A percentile compares a stretch with the other conserved stretches of the same genome.
Conservation (phyloP, 2,113 vertebrate species). For the Leptobrachium ailaonicum region DNA sequence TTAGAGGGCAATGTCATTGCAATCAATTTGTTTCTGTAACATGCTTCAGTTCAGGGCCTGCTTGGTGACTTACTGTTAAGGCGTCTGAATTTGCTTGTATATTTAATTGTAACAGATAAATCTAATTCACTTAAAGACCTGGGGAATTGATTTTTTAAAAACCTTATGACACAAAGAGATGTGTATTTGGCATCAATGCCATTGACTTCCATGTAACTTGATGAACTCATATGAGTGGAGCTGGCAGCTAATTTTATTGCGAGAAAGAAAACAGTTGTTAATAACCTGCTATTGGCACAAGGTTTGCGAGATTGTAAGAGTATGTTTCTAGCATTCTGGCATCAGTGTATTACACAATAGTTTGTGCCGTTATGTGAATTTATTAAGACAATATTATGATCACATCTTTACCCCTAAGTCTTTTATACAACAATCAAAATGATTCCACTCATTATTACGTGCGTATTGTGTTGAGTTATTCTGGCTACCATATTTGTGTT, state of each 20-base stretch:
- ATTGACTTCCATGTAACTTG: constrained; percentile 41
- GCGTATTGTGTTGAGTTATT: no score
- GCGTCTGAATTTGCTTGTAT: constrained; percentile 46
- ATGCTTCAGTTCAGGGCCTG: constrained; percentile 34
- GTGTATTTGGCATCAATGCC: constrained; percentile 42
- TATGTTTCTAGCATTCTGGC: constrained; percentile 10
- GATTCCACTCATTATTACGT: no score
- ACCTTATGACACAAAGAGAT: constrained; percentile 26
- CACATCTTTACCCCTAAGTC: neutral
- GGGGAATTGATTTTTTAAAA: constrained; percentile 46
- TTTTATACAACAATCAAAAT: no score
- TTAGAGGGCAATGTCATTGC: constrained; percentile 47
- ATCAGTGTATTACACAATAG: neutral
- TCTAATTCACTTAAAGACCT: constrained; percentile 50
- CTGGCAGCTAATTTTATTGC: constrained; percentile 46
- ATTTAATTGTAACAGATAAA: constrained; percentile 50
- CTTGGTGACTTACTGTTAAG: constrained; percentile 37
- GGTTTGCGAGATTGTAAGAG: neutral
- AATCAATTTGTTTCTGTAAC: constrained; percentile 48
- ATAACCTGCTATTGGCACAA: constrained; percentile 29
- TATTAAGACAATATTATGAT: neutral
- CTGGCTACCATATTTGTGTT: no score
- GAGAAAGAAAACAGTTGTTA: constrained; percentile 42
- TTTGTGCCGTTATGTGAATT: neutral
- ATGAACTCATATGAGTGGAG: constrained; percentile 40